Conservation (phyloP, 2,888 invertebrate genomes). For the Lepidochitona cinerea region DNA sequence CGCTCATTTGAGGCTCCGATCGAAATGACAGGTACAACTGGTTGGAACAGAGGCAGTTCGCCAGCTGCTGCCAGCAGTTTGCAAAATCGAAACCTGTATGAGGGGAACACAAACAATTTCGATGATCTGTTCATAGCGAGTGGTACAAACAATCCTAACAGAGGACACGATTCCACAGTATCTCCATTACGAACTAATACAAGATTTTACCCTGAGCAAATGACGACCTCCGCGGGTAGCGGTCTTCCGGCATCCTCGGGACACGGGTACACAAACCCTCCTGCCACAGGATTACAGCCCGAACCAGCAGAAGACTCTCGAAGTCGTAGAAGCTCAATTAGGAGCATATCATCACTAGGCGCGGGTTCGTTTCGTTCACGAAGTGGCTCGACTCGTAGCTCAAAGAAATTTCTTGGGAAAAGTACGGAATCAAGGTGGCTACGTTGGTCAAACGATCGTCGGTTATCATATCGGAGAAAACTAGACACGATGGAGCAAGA, state of each 20-base stretch:
- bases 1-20: neutral
- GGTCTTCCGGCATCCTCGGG: slow-evolving; percentile 2
- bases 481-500: slow-evolving; percentile 57
- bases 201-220: slow-evolving; percentile 1
- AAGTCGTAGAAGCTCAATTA: slow-evolving; percentile 35
- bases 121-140: slow-evolving; percentile 13
- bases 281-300: slow-evolving; percentile 34
- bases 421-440: slow-evolving; percentile 52
- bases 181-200: neutral
- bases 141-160: neutral
- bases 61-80: neutral
- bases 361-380: slow-evolving; percentile 50
- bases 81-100: neutral
- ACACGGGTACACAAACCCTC: neutral
- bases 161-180: neutral
- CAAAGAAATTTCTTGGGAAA: slow-evolving; percentile 38
- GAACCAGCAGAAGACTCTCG: slow-evolving; percentile 48
- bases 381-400: slow-evolving; percentile 32
- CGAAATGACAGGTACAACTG: neutral
- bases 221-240: neutral
- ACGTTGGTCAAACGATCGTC: slow-evolving; percentile 56
- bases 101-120: slow-evolving; percentile 5
- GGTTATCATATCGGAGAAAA: slow-evolving; percentile 58
- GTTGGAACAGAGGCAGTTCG: neutral
- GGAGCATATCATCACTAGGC: slow-evolving; percentile 26